Evolutionary conservation across 2,113 vertebrate species (phyloP).

Genomic region (Tychaedon coryphoeus): DNA sequence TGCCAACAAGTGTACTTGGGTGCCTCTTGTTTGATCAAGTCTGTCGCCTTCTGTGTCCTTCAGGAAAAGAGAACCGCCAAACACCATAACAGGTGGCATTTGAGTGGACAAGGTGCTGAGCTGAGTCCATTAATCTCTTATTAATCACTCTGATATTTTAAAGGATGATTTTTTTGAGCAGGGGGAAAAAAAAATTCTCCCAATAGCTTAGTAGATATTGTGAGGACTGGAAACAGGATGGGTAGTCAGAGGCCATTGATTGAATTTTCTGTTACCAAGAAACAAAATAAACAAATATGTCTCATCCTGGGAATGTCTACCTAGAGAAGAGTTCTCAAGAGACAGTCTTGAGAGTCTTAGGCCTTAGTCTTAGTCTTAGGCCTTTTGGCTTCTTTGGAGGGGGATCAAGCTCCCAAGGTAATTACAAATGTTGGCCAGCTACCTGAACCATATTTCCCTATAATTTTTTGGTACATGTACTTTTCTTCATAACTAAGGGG

Average conservation of each 20-base stretch:
- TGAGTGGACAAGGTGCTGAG: slow-evolving; percentile 4
- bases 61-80: neutral
- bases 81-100: slow-evolving; percentile 14
- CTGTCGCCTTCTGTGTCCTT: neutral
- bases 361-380: too few relatives aligned
- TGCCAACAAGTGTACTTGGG: neutral
- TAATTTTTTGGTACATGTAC: neutral
- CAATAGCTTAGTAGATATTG: neutral
- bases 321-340: neutral
- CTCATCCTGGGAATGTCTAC: neutral
- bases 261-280: slow-evolving; percentile 28
- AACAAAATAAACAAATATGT: slow-evolving; percentile 10
- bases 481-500: neutral
- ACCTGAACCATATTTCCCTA: neutral
- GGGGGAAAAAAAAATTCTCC: neutral
- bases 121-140: slow-evolving; percentile 19
- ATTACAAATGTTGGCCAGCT: neutral
- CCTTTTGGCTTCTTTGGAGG: neutral
- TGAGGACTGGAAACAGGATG: neutral
- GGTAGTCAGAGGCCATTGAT: neutral
- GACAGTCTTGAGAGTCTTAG: too few relatives aligned
- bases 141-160: slow-evolving; percentile 27
- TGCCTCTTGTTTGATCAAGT: slow-evolving; percentile 40
- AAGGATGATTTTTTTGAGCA: neutral
- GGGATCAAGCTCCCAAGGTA: neutral